Base-by-base conservation (phyloP, 2,888 invertebrate genomes). In the Zhuqinia jingwanae region DNA sequence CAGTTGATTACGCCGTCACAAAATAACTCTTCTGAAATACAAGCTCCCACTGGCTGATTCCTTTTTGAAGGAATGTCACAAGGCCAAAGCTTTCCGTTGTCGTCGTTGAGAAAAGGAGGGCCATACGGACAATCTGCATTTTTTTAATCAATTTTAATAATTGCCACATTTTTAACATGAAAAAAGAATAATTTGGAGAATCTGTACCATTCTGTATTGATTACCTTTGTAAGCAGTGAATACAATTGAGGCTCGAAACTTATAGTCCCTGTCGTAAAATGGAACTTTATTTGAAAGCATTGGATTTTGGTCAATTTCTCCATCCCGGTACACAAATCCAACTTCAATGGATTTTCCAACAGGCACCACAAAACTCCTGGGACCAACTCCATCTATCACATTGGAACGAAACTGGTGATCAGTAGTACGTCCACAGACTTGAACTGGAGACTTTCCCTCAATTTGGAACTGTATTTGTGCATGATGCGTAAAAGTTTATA, bases 181-280 rank as follows among this genome's bases (percentile, higher is more conserved):
- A n/a, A n/a, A n/a, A n/a, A n/a, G n/a, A n/a, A n/a, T n/a, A n/a
- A n/a, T n/a, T n/a, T n/a, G 17, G n/a, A n/a, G 53, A 1, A 53
- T n/a, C 1, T 17, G 17, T 20, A 17, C n/a, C 53, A 76, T 27
- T 53, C 50, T 27, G 13, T 1, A 3, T 2, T 50, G 36, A 60
- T 17, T 63, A 88, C 88, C 42, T 82, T 70, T 86, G 63, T 79
- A 88, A 0, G 88, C 88, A 11, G 88, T 88, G 50, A 88, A 88
- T 8, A 86, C 77, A 76, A 88, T 79, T 22, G 82, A 85, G 5
- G 47, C 79, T 15, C 79, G 85, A 45, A 77, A 85, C 3, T 50
- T 17, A 20, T 84, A 87, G 22, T 79, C 84, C 42, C 53, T 25
- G 36, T 83, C 84, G 56, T 84, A 78, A 68, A 45, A 68, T 25